Conservation (phyloP, 37 sponge, comb jelly and placozoan species). For the Tethya wilhelma region DNA sequence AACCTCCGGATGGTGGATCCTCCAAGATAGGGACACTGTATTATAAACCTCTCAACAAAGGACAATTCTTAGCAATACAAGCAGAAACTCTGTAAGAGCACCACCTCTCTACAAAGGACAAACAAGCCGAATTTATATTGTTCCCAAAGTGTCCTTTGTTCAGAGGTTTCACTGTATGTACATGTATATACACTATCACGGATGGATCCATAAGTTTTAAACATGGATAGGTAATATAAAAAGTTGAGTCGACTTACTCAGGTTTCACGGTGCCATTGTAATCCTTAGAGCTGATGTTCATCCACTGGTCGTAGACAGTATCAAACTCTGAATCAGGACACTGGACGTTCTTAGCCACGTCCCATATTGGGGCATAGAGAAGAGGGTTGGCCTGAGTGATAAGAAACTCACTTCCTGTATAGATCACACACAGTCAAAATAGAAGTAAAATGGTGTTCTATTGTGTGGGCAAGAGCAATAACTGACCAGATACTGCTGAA, state of each 20-base stretch:
- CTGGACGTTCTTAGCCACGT: constrained; percentile 19
- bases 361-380: constrained; percentile 4
- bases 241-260: not conserved
- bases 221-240: not conserved
- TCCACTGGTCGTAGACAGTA: constrained; percentile 83
- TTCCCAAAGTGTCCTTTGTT: too few species aligned
- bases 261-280: constrained; percentile 28
- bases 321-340: constrained; percentile 50
- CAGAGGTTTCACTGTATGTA: too few species aligned
- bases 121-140: too few species aligned
- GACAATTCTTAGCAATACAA: too few species aligned
- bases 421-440: not conserved
- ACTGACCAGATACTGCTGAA: constrained; percentile 55
- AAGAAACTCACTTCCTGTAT: not conserved
- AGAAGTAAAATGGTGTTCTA: not conserved
- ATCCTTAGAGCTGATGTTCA: constrained; percentile 1
- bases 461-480: not conserved
- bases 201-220: not conserved
- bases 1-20: too few species aligned
- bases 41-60: too few species aligned
- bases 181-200: not conserved
- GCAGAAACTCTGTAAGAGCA: too few species aligned
- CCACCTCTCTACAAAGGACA: too few species aligned
- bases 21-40: too few species aligned
- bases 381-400: not conserved